These are phyloP conservation scores for Mormyrus lacerda DNA, from an alignment of 2,113 vertebrate genomes.

Conservation along the genomic window DNA sequence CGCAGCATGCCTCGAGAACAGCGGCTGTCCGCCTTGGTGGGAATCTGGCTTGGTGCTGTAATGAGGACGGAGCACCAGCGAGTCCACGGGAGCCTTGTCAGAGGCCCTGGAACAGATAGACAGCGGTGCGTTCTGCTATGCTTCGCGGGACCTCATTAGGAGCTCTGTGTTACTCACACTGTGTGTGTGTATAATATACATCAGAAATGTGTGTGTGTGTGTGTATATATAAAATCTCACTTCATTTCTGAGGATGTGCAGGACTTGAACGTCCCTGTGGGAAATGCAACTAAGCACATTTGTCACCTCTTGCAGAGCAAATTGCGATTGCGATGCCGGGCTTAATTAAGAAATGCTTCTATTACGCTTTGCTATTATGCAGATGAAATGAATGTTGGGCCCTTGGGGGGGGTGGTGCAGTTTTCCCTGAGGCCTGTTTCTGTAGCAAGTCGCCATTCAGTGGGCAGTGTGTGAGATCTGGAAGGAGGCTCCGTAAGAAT, in stretches of 20 bases:
- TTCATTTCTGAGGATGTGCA: not conserved
- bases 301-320: slow-evolving; percentile 39
- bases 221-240: no score
- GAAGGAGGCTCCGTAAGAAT: not conserved
- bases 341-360: slow-evolving; percentile 48
- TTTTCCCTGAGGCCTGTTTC: slow-evolving; percentile 36
- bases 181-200: no score
- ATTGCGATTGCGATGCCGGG: slow-evolving; percentile 42
- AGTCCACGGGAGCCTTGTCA: slow-evolving; percentile 1
- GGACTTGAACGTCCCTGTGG: slow-evolving; percentile 19
- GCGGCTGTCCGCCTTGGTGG: not conserved
- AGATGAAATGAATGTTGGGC: slow-evolving; percentile 38
- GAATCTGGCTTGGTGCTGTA: not conserved
- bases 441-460: slow-evolving; percentile 7
- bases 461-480: not conserved
- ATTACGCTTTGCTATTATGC: slow-evolving; percentile 47
- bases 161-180: not conserved
- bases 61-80: slow-evolving; percentile 3
- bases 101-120: not conserved
- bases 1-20: not conserved
- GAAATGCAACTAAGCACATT: slow-evolving; percentile 44
- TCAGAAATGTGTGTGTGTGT: not conserved
- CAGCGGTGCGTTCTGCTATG: not conserved
- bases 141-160: slow-evolving; percentile 19
- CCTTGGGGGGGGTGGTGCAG: not conserved